phyloP scores from a whole-genome alignment of 2,797 vertebrate genomes.

The Dicrostonyx torquatus region DNA sequence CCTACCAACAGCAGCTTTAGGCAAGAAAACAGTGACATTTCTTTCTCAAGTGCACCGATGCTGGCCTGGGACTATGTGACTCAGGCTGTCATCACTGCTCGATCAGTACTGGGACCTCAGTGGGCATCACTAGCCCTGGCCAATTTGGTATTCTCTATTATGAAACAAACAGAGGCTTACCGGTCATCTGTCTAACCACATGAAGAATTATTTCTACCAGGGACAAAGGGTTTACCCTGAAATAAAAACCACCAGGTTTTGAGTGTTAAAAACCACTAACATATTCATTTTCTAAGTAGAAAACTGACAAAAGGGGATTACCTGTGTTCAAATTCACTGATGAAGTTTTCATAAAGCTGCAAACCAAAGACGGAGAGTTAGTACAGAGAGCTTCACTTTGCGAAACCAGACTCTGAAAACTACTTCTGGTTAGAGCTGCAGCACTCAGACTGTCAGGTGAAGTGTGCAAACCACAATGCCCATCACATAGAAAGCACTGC shows the following conservation, averaged over 20 bases:
- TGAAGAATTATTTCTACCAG: conserved; percentile 97
- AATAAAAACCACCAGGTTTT: conserved; percentile 56
- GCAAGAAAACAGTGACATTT: neutral
- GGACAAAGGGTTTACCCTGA: conserved; percentile 97
- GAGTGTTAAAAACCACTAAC: neutral
- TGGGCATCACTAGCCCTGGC: neutral
- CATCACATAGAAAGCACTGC: fast-evolving
- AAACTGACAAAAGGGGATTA: conserved; percentile 77
- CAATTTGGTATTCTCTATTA: neutral
- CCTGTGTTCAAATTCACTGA: conserved; percentile 99
- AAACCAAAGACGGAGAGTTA: conserved; percentile 49
- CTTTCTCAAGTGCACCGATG: neutral
- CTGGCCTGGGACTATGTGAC: neutral
- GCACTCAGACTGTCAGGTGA: neutral
- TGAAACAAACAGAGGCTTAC: conserved; percentile 82
- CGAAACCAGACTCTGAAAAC: neutral
- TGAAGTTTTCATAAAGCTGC: conserved; percentile 98
- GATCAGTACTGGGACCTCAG: neutral
- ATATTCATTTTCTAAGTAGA: neutral
- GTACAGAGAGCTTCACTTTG: neutral
- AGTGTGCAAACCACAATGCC: neutral
- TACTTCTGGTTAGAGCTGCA: neutral
- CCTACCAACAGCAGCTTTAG: neutral
- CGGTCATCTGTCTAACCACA: conserved; percentile 95
- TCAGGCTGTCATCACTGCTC: neutral